Evolutionary conservation across 2,113 vertebrate species (phyloP), one percentile per base, ranked within the genome.

Genomic region (Eidolon helvum): DNA sequence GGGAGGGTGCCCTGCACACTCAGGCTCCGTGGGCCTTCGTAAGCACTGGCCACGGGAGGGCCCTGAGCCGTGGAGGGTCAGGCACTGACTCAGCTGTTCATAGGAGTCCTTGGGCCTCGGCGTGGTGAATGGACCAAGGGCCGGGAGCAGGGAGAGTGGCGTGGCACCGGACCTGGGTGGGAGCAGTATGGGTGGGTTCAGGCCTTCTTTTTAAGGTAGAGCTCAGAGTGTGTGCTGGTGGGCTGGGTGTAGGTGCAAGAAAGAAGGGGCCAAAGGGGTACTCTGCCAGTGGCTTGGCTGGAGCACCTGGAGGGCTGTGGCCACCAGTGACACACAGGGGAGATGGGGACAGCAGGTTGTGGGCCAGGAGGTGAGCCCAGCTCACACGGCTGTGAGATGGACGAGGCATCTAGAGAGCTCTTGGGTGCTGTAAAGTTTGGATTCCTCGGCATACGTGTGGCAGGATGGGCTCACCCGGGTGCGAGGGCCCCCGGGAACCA

Each of bases 401-500:
- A 26, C 16, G 68, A 40, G 38, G 6, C 16, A 10, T 21, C 83
- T 68, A 9, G 30, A 66, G 82, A 16, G 61, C 30, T 15, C 33
- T 14, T 8, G 12, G 82, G 83, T n/a, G 15, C 63, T 38, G n/a
- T 86, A 7, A 38, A 68, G 33, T 38, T 10, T 35, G 82, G 63
- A 2, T 35, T 68, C 33, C 43, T 85, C 33, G 16, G 63, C 0
- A 26, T 12, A 43, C 43, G 0, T 53, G 15, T n/a, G 63, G 43
- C 30, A 40, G 26, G n/a, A 33, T 4, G 75, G 40, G 43, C 53
- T 80, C 15, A 0, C 38, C 14, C 7, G 53, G 33, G 50, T 40
- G 19, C 10, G 4, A 33, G 2, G 50, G 26, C 50, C 33, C 0
- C 35, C 0, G 8, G 12, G 9, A 26, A 8, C 10, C 9, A 19